A percentile compares a stretch with the other conserved stretches of the same genome.
Conservation (phyloP, 2,888 invertebrate genomes). For the Aplocera efformata region DNA sequence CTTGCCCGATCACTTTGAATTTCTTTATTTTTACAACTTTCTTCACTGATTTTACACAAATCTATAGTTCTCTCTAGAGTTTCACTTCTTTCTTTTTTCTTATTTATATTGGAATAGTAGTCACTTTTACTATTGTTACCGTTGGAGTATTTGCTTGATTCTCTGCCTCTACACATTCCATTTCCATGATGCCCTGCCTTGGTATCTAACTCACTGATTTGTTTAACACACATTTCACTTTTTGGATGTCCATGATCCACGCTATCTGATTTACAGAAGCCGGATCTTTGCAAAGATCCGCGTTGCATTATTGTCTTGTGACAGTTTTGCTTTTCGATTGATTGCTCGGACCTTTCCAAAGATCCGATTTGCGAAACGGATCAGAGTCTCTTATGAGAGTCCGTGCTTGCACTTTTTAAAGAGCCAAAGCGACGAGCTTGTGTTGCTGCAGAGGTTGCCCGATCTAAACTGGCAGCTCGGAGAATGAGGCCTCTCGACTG, state of each 20-base stretch:
- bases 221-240: conserved; percentile 1
- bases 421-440: conserved; percentile 59
- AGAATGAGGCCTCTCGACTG: conserved; percentile 68
- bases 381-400: conserved; percentile 75
- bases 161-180: not conserved
- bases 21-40: conserved; percentile 18
- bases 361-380: conserved; percentile 56
- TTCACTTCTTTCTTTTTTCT: conserved; percentile 17
- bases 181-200: conserved; percentile 1
- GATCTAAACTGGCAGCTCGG: conserved; percentile 72
- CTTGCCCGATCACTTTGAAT: conserved; percentile 15
- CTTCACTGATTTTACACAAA: conserved; percentile 24
- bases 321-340: conserved; percentile 3
- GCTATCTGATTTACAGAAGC: conserved; percentile 3
- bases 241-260: not conserved
- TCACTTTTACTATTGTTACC: conserved; percentile 1
- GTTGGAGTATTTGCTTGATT: conserved; percentile 1
- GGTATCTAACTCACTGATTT: not conserved
- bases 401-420: conserved; percentile 65
- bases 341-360: conserved; percentile 35
- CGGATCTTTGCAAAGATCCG: conserved; percentile 28
- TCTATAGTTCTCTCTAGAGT: conserved; percentile 23
- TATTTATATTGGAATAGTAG: not conserved
- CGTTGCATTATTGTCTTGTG: conserved; percentile 1
- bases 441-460: conserved; percentile 50